Evolutionary conservation across 2,888 invertebrate genomes (phyloP), one percentile per base, ranked within the genome.

Genomic region (Homarus gammarus): DNA sequence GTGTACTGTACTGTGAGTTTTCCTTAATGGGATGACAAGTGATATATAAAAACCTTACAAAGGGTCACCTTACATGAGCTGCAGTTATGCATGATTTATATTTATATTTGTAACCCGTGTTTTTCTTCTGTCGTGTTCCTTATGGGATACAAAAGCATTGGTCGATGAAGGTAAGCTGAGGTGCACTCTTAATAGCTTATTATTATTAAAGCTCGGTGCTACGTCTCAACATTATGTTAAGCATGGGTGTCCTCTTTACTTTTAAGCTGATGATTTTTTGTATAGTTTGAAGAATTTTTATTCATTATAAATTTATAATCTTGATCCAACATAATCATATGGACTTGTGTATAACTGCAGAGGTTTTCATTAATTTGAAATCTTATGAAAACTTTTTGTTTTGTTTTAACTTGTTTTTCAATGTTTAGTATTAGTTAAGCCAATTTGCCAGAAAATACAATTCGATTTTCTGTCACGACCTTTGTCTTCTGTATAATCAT

Each of bases 91-190:
- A 75, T 75, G 75, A 44, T 75, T 44, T 33, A 75, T 75, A 31
- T 44, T 40, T 31, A 75, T 44, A 82, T 82, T 40, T 86, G 70
- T 86, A 86, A 86, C 79, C 70, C 44, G 27, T 78, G 61, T 85
- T 89, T 83, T 79, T 84, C 72, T 90, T 82, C 49, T 75, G 70
- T 75, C 36, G 38, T 82, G 68, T 83, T 87, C 87, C 51, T 61
- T 49, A 49, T 89, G 72, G 83, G 78, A 82, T 70, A 70, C 72
- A 70, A 87, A 36, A 90, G 90, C 90, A 90, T 84, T 90, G 90
- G 90, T 90, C 90, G 18, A 81, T 90, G 79, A 90, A 90, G 90
- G 90, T 90, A 90, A 90, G 90, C 72, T 56, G 22, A 87, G 56
- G 82, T 44, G 40, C 56, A 79, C 56, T 70, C 51, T 40, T 31